Percentiles rank a stretch among this genome's conserved stretches.
phyloP scores from a whole-genome alignment of 2,113 vertebrate genomes.

The Cavia porcellus region DNA sequence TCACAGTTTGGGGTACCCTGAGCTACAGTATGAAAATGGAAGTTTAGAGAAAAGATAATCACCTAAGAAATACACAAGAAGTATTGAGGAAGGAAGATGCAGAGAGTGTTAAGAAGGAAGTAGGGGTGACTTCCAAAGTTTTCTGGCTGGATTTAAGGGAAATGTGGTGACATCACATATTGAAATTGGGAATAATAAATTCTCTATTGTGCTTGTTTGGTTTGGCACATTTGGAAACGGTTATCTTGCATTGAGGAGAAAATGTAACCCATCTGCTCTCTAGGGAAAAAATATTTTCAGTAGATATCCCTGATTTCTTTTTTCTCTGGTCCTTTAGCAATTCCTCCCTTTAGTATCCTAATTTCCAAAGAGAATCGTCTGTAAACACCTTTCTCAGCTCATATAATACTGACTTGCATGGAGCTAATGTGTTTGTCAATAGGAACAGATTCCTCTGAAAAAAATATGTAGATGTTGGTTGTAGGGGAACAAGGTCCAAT shows the following conservation, averaged over 20 bases:
- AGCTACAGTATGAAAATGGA: neutral
- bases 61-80: neutral
- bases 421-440: neutral
- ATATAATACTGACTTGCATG: neutral
- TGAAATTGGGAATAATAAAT: neutral
- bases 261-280: too few relatives aligned
- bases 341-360: too few relatives aligned
- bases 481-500: neutral
- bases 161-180: neutral
- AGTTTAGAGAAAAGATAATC: neutral
- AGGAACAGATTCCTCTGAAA: neutral
- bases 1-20: neutral
- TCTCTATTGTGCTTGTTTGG: neutral
- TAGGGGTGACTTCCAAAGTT: neutral
- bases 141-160: neutral
- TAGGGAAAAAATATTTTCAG: too few relatives aligned
- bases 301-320: too few relatives aligned
- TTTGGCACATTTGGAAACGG: slow-evolving; percentile 25
- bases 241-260: neutral
- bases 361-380: neutral
- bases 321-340: too few relatives aligned
- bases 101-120: neutral
- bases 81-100: neutral
- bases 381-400: neutral
- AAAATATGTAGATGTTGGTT: neutral